Evolutionary conservation across 2,797 vertebrate species (phyloP), one percentile per base, ranked within the genome.

Genomic region (Dipus sagitta): DNA sequence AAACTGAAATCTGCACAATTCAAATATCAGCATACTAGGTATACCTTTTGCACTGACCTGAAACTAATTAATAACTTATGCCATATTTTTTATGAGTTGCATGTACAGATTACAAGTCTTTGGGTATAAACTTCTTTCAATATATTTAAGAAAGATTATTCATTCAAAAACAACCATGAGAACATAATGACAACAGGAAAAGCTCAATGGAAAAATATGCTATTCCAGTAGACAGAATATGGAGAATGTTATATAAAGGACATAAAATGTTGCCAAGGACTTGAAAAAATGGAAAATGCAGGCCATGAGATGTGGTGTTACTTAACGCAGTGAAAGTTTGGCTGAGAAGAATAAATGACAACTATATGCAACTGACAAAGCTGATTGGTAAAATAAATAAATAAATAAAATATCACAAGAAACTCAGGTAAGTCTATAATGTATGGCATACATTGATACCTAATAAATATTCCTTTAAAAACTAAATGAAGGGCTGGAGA

Each of bases 61-160:
- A 70, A 78, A 82, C 94, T 90, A 85, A 85, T 75, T 12, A 42
- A 60, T 42, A 75, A 7, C 26, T 86, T 88, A 75, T 81, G 81
- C 6, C 65, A 23, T 18, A 80, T 42, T 81, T n/a, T 82, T 3
- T 77, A 17, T 82, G 60, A 90, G 17, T 32, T 23, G 9, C 75
- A 2, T 75, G 30, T 13, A 14, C 10, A 88, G 18, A 71, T 7
- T 95, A 71, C 81, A 68, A 9, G 47, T 47, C 47, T 47, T 47
- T 47, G 11, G 14, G 4, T 28, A 34, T 80, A 62, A 72, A 47
- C 26, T 80, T 1, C 6, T 77, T 91, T 77, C 81, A 10, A 65
- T 60, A 38, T 0, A 78, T 14, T 62, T 5, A 52, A n/a, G 10
- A 42, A 60, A 75, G 52, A 64, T 64, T 52, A 84, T 52, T 75